Conservation (phyloP, 37 sponge, comb jelly and placozoan genomes). For the Axinella damicornis region DNA sequence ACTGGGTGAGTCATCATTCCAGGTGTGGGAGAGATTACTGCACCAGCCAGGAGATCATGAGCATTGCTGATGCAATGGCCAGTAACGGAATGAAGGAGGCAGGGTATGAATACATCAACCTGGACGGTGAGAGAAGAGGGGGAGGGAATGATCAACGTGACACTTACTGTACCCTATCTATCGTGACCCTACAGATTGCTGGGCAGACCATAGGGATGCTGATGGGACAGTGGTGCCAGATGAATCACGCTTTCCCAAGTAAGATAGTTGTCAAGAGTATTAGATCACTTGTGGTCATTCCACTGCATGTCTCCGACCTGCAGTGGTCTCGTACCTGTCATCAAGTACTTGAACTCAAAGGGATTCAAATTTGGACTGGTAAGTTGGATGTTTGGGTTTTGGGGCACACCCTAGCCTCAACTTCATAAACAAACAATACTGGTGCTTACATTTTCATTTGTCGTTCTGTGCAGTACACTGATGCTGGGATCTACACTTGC, state of each 20-base stretch:
- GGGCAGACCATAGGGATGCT: constrained; percentile 81
- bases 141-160: background rate
- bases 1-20: background rate
- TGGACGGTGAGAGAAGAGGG: constrained; percentile 69
- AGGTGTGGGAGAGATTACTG: constrained; percentile 87
- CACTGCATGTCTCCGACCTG: too few relatives aligned
- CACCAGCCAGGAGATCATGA: constrained; percentile 75
- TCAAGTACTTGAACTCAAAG: constrained; percentile 79
- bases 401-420: too few relatives aligned
- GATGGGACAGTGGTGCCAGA: constrained; percentile 77
- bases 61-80: constrained; percentile 91
- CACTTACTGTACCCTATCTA: background rate
- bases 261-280: constrained; percentile 23
- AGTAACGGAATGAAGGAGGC: constrained; percentile 80
- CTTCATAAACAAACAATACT: too few relatives aligned
- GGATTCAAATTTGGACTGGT: constrained; percentile 92
- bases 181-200: constrained; percentile 68
- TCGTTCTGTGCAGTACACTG: constrained; percentile 74
- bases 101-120: constrained; percentile 89
- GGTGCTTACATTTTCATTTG: too few relatives aligned
- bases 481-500: constrained; percentile 83
- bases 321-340: constrained; percentile 74
- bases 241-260: constrained; percentile 72
- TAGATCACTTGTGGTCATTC: too few relatives aligned
- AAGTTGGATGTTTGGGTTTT: background rate